A percentile compares a stretch with the other conserved stretches of the same genome.
phyloP scores from a whole-genome alignment of 2,113 vertebrate genomes.

The Thamnaconus septentrionalis region DNA sequence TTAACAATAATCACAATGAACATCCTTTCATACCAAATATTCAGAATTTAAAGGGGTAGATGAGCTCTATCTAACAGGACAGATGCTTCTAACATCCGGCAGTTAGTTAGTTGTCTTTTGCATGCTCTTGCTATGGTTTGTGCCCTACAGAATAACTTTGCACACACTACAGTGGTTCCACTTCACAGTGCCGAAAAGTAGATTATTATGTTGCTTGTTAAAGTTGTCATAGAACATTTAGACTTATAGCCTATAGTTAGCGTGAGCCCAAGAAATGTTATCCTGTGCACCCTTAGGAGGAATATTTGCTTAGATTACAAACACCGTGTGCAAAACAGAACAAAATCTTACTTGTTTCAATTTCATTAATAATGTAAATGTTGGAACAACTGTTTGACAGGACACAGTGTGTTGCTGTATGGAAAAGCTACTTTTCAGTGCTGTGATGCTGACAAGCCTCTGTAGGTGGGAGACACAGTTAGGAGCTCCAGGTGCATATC shows the following conservation, averaged over 20 bases:
- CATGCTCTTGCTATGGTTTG: constrained; percentile 67
- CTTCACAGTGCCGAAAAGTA: constrained; percentile 52
- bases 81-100: constrained; percentile 66
- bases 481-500: constrained; percentile 52
- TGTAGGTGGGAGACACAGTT: constrained; percentile 43
- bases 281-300: not conserved
- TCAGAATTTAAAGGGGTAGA: constrained; percentile 60
- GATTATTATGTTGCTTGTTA: constrained; percentile 10
- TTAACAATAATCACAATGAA: constrained; percentile 81
- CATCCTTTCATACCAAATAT: constrained; percentile 80
- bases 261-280: not conserved
- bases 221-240: not conserved
- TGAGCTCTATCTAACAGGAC: constrained; percentile 66
- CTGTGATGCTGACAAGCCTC: constrained; percentile 44
- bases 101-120: constrained; percentile 59
- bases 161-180: constrained; percentile 44
- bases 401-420: not conserved
- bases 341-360: not conserved
- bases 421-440: constrained; percentile 44
- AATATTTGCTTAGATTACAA: not conserved
- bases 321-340: not conserved
- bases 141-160: constrained; percentile 54
- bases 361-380: not conserved
- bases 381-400: not conserved
- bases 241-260: constrained; percentile 1